Conservation (phyloP, 1,140 invertebrate species). For the Olivierus martensii region DNA sequence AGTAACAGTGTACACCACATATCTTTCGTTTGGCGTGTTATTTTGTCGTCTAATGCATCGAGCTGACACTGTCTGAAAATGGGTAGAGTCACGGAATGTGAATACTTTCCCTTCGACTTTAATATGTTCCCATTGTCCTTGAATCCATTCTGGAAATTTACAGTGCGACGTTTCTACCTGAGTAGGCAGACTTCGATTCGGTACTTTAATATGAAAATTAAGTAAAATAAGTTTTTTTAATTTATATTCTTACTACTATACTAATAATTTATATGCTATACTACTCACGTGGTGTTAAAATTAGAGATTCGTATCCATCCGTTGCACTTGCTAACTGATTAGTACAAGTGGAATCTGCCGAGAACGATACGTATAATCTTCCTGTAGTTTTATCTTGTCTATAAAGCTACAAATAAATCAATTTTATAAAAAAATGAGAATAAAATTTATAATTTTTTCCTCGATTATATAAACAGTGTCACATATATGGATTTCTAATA, state of each 20-base stretch:
- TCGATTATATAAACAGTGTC: too few relatives aligned
- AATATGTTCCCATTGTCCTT: conserved; percentile 46
- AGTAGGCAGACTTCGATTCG: conserved; percentile 14
- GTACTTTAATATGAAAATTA: conserved; percentile 5
- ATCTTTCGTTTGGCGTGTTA: conserved; percentile 31
- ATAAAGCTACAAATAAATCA: conserved; percentile 36
- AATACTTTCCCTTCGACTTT: conserved; percentile 43
- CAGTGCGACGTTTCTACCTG: conserved; percentile 20
- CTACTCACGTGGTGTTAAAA: conserved; percentile 29
- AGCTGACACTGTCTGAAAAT: conserved; percentile 46
- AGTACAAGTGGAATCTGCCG: conserved; percentile 50
- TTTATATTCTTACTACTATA: neutral
- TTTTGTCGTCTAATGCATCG: conserved; percentile 34
- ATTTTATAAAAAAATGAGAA: too few relatives aligned
- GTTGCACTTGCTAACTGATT: conserved; percentile 41
- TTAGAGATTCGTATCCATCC: conserved; percentile 44
- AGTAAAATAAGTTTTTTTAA: neutral
- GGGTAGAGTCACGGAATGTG: conserved; percentile 43
- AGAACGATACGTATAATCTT: conserved; percentile 45
- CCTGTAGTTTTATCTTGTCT: conserved; percentile 40
- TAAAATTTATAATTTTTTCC: too few relatives aligned
- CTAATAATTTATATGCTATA: neutral
- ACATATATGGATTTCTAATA: too few relatives aligned
- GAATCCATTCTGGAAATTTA: conserved; percentile 49
- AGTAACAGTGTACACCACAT: conserved; percentile 36